Evolutionary conservation across 2,113 vertebrate species (phyloP).

Genomic region (Paramormyrops kingsleyae): DNA sequence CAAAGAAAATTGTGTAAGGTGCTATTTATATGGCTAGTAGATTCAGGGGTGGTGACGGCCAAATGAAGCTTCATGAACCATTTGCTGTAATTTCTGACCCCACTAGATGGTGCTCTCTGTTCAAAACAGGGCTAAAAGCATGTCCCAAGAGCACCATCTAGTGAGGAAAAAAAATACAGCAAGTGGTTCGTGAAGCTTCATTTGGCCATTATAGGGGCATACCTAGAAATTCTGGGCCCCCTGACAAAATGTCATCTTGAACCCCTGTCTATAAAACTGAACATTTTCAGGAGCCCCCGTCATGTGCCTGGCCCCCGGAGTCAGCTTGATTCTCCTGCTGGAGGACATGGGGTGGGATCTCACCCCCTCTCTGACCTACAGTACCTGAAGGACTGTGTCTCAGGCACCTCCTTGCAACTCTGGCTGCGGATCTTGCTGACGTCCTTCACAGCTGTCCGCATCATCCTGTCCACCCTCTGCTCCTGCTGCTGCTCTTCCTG

Average conservation of each 20-base stretch:
- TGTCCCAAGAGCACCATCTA: too few relatives aligned
- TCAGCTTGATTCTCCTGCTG: background rate
- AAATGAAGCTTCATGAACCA: too few relatives aligned
- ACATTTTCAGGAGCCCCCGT: background rate
- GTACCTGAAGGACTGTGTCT: constrained; percentile 89
- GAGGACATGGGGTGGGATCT: background rate
- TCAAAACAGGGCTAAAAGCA: too few relatives aligned
- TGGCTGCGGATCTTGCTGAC: constrained; percentile 86
- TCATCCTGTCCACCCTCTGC: constrained; percentile 83
- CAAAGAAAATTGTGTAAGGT: background rate
- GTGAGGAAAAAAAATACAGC: too few relatives aligned
- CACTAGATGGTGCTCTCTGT: too few relatives aligned
- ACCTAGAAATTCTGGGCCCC: background rate
- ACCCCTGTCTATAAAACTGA: background rate
- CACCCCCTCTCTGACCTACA: background rate
- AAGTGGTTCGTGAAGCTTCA: too few relatives aligned
- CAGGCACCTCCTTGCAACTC: constrained; percentile 81
- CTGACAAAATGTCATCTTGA: background rate
- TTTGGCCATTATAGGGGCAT: too few relatives aligned
- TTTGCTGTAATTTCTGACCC: too few relatives aligned
- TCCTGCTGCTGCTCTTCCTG: constrained; percentile 77
- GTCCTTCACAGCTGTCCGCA: constrained; percentile 89
- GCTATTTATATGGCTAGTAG: background rate
- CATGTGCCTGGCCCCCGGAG: background rate
- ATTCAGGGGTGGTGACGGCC: background rate